Base-by-base conservation (phyloP, 2,888 invertebrate species). In the Arrhopalites spinosus region DNA sequence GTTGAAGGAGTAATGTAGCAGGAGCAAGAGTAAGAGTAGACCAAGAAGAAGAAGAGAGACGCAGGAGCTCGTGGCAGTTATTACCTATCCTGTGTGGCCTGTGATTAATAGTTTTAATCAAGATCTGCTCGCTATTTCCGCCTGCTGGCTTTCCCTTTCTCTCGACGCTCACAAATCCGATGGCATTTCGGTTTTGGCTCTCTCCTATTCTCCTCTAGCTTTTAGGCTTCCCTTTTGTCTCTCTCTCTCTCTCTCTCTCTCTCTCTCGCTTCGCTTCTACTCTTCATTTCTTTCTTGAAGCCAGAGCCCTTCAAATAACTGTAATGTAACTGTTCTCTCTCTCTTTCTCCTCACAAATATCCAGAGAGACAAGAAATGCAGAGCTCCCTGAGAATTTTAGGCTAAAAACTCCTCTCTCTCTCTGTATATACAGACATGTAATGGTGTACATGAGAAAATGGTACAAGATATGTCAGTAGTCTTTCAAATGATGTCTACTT, bases 81-180 rank as follows among this genome's bases (percentile, higher is more conserved):
- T 80, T 80, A 80, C 79, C 75, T 78, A 75, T 77, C 79, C 79
- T 74, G 78, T 77, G 76, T 75, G 74, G 74, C 75, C 76, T 71
- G 79, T 83, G 83, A 82, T 83, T 83, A 82, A 83, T 82, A 81
- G 83, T 83, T 83, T 83, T 83, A 83, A 83, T 83, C 83, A 83
- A 82, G 80, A 79, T 78, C 79, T 77, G 77, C 78, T 78, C 77
- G 71, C 78, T 78, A 79, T 80, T 80, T 80, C 79, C 80, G 80
- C 78, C 79, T 79, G 75, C 77, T 75, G 76, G 69, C 79, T 77
- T 77, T 73, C 73, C 74, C 73, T 74, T 77, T 75, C 71, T 72
- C 64, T 59, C 59, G 25, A 8, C 23, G 30, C 74, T 74, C 71
- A 77, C 77, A 77, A 77, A 77, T 77, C 77, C 77, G 68, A 77